These are phyloP conservation scores for Meloe dianella DNA, from an alignment of 2,888 invertebrate species.

Conservation along the genomic window DNA sequence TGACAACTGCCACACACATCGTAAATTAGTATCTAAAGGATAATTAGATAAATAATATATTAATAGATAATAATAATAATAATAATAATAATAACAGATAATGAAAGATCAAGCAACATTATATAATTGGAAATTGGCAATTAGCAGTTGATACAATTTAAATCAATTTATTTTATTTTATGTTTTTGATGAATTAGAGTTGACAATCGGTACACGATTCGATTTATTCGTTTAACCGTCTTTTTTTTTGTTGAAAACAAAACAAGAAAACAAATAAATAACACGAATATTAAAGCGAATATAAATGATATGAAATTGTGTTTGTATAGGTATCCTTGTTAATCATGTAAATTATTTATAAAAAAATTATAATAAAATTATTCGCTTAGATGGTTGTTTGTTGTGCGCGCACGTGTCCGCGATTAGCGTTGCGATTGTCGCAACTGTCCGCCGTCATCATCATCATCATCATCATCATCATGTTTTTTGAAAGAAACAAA, in stretches of 20 bases:
- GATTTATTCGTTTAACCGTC: conserved; percentile 26
- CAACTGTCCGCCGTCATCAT: conserved; percentile 22
- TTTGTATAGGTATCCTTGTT: conserved; percentile 51
- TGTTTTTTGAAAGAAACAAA: neutral
- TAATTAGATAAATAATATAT: conserved; percentile 21
- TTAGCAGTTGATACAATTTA: conserved; percentile 6
- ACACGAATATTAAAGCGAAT: conserved; percentile 42
- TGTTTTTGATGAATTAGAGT: conserved; percentile 40
- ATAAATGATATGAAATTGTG: conserved; percentile 38
- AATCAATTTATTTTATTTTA: conserved; percentile 1
- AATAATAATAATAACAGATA: conserved; percentile 14
- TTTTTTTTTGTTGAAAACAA: conserved; percentile 1
- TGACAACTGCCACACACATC: conserved; percentile 36
- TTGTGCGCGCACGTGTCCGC: conserved; percentile 44
- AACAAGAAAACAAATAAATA: conserved; percentile 36
- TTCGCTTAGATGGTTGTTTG: conserved; percentile 52
- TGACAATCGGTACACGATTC: conserved; percentile 48
- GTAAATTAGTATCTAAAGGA: conserved; percentile 30
- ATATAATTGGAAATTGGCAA: conserved; percentile 1
- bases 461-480: neutral
- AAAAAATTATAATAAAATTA: conserved; percentile 45
- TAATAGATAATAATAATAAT: conserved; percentile 18
- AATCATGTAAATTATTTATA: conserved; percentile 50
- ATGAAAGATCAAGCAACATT: conserved; percentile 11
- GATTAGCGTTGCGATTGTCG: conserved; percentile 29